Evolutionary conservation across 2,888 invertebrate genomes (phyloP).

Genomic region (Erebia palarica): DNA sequence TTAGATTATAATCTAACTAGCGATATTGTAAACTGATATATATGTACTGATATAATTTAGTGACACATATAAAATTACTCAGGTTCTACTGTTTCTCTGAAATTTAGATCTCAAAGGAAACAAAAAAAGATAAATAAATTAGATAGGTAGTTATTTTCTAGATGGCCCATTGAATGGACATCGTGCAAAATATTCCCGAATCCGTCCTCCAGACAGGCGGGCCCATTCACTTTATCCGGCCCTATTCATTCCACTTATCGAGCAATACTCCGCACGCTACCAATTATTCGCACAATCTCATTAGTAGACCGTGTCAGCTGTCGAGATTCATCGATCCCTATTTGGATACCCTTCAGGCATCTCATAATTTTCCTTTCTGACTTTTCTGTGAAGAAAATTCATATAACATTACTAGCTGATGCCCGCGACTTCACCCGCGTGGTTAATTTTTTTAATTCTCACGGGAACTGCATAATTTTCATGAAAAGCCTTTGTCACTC

Average conservation of each 20-base stretch:
- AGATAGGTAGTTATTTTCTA: neutral
- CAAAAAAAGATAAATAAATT: neutral
- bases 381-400: conserved; percentile 3
- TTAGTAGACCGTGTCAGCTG: conserved; percentile 37
- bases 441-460: too few relatives aligned
- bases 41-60: too few relatives aligned
- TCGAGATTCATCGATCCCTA: conserved; percentile 33
- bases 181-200: conserved; percentile 13
- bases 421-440: too few relatives aligned
- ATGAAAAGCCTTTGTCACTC: too few relatives aligned
- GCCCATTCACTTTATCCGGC: conserved; percentile 22
- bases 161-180: neutral
- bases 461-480: too few relatives aligned
- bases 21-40: too few relatives aligned
- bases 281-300: conserved; percentile 44
- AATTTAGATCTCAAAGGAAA: too few relatives aligned
- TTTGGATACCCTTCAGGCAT: conserved; percentile 31
- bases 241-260: conserved; percentile 35
- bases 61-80: too few relatives aligned
- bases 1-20: too few relatives aligned
- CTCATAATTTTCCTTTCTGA: conserved; percentile 25
- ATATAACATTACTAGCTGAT: neutral
- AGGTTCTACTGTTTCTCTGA: too few relatives aligned
- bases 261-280: conserved; percentile 42
- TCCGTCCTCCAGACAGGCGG: conserved; percentile 13